Conservation (phyloP, 1,140 invertebrate species). For the Diuraphis noxia region DNA sequence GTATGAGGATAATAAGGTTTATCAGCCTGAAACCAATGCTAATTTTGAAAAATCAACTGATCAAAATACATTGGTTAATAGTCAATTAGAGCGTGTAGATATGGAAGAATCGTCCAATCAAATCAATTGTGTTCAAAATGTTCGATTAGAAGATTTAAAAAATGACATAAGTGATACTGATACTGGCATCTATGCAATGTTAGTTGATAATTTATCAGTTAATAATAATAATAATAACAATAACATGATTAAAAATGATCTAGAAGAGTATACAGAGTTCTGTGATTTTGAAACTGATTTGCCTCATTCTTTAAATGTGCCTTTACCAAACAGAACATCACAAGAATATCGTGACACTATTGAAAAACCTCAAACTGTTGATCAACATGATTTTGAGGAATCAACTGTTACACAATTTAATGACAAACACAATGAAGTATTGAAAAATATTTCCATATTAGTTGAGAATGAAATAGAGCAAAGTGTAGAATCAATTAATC, state of each 20-base stretch:
- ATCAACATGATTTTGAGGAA: not conserved
- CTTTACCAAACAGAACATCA: constrained; percentile 18
- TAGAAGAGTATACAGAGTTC: not conserved
- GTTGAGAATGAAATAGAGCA: not conserved
- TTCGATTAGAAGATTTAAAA: not conserved
- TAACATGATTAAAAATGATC: not conserved
- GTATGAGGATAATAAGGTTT: not conserved
- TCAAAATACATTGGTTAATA: not conserved
- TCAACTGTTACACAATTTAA: not conserved
- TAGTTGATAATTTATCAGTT: not conserved
- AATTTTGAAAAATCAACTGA: not conserved
- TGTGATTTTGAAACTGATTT: not conserved
- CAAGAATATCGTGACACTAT: not conserved
- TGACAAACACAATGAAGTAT: not conserved
- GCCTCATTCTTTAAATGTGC: not conserved
- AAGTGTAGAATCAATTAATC: constrained; percentile 2
- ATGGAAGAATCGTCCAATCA: not conserved
- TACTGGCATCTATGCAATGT: not conserved
- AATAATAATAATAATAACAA: not conserved
- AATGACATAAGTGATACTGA: not conserved
- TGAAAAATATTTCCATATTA: not conserved
- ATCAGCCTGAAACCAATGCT: not conserved
- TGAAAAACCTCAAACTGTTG: not conserved
- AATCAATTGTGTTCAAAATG: constrained; percentile 1
- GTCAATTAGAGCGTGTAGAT: not conserved